phyloP scores from a whole-genome alignment of 1,140 invertebrate species.

The Zelostemma sp. region DNA sequence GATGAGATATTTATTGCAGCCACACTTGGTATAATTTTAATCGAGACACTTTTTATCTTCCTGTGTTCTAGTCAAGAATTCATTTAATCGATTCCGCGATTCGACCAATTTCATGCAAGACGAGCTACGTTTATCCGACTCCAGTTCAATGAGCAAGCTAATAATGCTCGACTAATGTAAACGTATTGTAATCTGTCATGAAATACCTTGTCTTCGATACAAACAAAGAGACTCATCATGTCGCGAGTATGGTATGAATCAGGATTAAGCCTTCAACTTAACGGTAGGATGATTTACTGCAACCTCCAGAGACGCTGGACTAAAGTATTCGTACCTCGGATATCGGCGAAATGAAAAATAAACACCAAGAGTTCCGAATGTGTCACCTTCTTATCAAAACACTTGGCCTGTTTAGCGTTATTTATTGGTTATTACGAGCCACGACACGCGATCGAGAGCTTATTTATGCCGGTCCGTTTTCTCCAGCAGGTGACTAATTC shows the following conservation, averaged over 20 bases:
- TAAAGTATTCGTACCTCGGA: conserved; percentile 18
- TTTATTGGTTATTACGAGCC: conserved; percentile 54
- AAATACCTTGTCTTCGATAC: conserved; percentile 2
- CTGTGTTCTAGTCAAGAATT: background rate
- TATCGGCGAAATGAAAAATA: conserved; percentile 24
- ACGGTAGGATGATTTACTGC: conserved; percentile 56
- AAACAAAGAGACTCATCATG: background rate
- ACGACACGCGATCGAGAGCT: background rate
- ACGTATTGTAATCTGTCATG: background rate
- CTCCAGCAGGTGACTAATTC: no score
- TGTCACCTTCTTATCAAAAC: conserved; percentile 54
- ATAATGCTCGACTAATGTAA: conserved; percentile 2
- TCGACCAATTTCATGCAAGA: conserved; percentile 6
- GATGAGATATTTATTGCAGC: background rate
- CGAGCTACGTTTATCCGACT: background rate
- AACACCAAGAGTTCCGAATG: background rate
- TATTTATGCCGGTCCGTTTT: no score
- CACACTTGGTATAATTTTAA: background rate
- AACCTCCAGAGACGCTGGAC: conserved; percentile 22
- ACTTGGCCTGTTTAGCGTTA: conserved; percentile 51
- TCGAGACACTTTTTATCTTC: background rate
- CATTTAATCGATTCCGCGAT: background rate
- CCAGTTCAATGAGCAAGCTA: background rate
- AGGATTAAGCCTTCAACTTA: conserved; percentile 55
- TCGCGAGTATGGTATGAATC: conserved; percentile 50